These are phyloP conservation scores for Cossypha polioptera DNA, from an alignment of 2,797 vertebrate genomes.

Conservation along the genomic window DNA sequence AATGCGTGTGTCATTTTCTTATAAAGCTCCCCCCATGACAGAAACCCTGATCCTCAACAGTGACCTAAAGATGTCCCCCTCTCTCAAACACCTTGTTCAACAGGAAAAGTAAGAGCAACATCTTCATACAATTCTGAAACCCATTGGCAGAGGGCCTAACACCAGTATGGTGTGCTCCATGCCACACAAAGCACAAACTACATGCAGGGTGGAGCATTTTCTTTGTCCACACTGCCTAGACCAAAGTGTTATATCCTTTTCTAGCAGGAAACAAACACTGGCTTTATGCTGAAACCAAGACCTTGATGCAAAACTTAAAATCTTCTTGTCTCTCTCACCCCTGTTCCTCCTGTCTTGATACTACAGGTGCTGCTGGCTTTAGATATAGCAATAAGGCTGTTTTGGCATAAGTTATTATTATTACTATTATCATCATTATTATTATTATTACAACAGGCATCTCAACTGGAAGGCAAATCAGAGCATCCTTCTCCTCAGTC, in stretches of 20 bases:
- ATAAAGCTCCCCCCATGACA: neutral
- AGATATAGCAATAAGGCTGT: neutral
- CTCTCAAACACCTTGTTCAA: neutral
- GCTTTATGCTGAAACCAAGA: neutral
- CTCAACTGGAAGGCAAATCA: neutral
- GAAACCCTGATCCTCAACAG: neutral
- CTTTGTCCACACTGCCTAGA: neutral
- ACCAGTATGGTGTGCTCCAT: neutral
- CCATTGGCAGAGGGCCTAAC: neutral
- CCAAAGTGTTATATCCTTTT: neutral
- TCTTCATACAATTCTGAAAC: neutral
- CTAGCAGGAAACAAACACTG: neutral
- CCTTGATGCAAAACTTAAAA: neutral
- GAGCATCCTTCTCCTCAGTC: neutral
- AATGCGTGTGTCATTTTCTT: neutral
- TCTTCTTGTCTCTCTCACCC: accelerated
- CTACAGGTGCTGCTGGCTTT: neutral
- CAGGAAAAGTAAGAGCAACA: neutral
- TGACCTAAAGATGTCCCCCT: neutral
- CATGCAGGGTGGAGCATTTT: accelerated
- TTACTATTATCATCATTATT: no score
- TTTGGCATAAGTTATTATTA: neutral
- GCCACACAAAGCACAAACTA: neutral
- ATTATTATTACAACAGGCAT: neutral
- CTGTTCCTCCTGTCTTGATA: neutral